A percentile compares a stretch with the other conserved stretches of the same genome.
Evolutionary conservation across 2,888 invertebrate genomes (phyloP).

Genomic region (Orchestes rusci): DNA sequence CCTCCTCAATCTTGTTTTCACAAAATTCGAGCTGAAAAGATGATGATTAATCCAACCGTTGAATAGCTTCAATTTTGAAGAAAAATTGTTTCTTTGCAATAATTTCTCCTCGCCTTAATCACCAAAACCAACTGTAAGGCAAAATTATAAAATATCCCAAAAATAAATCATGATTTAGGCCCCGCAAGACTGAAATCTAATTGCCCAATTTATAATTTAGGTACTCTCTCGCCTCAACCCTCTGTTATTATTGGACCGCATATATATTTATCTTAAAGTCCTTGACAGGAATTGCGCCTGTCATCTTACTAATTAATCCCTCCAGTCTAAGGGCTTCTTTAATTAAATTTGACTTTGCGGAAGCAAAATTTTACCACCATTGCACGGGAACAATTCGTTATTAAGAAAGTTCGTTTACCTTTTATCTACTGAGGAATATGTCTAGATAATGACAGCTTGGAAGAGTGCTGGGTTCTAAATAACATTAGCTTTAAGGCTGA

Average conservation of each 20-base stretch:
- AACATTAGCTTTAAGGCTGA: too few species aligned
- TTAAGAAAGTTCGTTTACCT: constrained; percentile 22
- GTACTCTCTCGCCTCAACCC: constrained; percentile 17
- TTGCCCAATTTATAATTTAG: constrained; percentile 24
- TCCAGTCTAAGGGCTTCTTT: constrained; percentile 20
- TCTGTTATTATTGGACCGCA: constrained; percentile 23
- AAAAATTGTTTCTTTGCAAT: too few species aligned
- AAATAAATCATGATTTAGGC: constrained; percentile 21
- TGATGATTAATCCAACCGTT: too few species aligned
- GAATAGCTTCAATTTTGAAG: too few species aligned
- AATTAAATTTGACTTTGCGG: constrained; percentile 25
- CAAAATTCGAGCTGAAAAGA: too few species aligned
- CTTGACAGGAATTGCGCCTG: constrained; percentile 23
- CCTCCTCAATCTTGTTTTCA: too few species aligned
- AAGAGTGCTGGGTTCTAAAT: too few species aligned
- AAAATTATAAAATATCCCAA: constrained; percentile 14
- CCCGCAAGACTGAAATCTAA: constrained; percentile 19
- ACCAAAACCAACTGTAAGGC: too few species aligned
- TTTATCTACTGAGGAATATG: constrained; percentile 8
- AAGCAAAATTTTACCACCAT: constrained; percentile 20
- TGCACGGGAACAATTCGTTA: constrained; percentile 15
- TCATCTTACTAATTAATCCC: constrained; percentile 25
- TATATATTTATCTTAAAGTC: constrained; percentile 23
- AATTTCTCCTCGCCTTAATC: too few species aligned
- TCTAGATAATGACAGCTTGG: constrained; percentile 1